Conservation (phyloP, 2,113 vertebrate species). For the Sapayoa aenigma region DNA sequence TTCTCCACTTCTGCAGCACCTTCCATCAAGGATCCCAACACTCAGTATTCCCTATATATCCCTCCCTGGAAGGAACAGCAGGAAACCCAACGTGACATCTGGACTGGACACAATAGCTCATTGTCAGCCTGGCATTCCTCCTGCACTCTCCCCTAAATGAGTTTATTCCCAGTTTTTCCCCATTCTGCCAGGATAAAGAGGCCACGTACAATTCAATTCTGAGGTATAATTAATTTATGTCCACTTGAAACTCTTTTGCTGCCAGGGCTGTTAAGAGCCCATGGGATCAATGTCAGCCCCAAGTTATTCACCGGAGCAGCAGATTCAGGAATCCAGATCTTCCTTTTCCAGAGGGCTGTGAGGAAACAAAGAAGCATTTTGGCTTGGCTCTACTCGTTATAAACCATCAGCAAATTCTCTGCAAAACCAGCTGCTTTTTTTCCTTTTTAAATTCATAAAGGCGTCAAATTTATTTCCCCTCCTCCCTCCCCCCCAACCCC, state of each 20-base stretch:
- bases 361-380: constrained; percentile 68
- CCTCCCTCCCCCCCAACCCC: constrained; percentile 51
- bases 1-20: background rate
- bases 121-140: background rate
- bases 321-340: background rate
- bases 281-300: background rate
- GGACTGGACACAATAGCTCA: background rate
- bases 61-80: background rate
- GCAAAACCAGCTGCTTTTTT: constrained; percentile 95
- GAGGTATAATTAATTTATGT: background rate
- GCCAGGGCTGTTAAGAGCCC: background rate
- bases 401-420: constrained; percentile 77
- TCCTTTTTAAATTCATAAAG: constrained; percentile 69
- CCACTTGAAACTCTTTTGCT: background rate
- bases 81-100: background rate
- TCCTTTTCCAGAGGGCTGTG: background rate
- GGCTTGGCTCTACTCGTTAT: constrained; percentile 71
- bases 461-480: constrained; percentile 69
- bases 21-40: background rate
- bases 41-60: background rate
- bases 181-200: background rate
- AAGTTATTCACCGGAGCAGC: background rate
- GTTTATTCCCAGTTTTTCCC: background rate
- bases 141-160: background rate
- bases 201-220: background rate